Evolutionary conservation across 1,140 invertebrate species (phyloP).

Genomic region (Ceratoteleas bidentatus): DNA sequence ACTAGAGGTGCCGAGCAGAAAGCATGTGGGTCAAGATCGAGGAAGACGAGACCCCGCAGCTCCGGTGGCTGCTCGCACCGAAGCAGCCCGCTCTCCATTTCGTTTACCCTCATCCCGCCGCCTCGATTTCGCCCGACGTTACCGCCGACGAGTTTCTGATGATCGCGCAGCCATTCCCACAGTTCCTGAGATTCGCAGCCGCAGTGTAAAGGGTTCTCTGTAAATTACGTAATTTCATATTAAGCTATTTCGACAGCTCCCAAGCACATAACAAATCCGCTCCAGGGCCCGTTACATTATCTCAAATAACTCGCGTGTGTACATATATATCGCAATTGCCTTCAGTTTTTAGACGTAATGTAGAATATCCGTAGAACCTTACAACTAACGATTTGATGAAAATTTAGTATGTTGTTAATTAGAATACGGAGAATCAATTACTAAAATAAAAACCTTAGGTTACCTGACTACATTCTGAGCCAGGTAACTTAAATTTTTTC

Average conservation of each 20-base stretch:
- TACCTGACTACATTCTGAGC: too few species aligned
- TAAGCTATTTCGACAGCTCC: conserved; percentile 91
- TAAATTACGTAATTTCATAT: conserved; percentile 94
- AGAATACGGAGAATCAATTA: too few species aligned
- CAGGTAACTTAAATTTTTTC: too few species aligned
- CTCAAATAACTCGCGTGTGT: conserved; percentile 22
- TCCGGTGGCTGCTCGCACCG: conserved; percentile 90
- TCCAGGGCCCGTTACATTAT: conserved; percentile 78
- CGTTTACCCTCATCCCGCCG: conserved; percentile 24
- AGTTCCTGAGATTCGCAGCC: conserved; percentile 93
- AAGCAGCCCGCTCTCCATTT: conserved; percentile 79
- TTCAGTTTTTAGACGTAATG: too few species aligned
- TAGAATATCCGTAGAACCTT: too few species aligned
- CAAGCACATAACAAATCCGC: conserved; percentile 92
- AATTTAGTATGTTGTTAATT: too few species aligned
- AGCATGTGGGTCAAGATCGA: too few species aligned
- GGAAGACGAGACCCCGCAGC: conserved; percentile 87
- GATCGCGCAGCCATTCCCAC: conserved; percentile 94
- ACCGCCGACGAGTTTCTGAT: conserved; percentile 86
- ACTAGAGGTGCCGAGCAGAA: too few species aligned
- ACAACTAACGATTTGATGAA: too few species aligned
- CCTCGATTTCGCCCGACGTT: conserved; percentile 17
- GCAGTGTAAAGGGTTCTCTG: conserved; percentile 93
- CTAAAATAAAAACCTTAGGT: too few species aligned
- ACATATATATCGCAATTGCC: conserved; percentile 19